Base-by-base conservation (phyloP, 2,888 invertebrate genomes). In the Neoaliturus tenellus region DNA sequence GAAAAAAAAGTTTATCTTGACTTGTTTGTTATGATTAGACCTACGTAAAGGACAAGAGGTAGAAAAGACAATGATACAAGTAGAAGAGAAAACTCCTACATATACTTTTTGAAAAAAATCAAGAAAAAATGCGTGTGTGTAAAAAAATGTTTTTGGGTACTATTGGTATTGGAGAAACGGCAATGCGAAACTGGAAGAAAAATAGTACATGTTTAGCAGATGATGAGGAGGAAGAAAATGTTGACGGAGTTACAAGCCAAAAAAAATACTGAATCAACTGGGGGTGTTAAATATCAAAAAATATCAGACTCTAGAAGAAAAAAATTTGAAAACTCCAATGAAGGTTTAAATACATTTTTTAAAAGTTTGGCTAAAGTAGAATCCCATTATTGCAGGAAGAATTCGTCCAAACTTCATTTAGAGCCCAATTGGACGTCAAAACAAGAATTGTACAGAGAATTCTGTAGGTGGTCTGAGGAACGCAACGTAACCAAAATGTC, bases 371-470 rank as follows among this genome's bases (percentile, higher is more conserved):
- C 84, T 20, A 84, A 82, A 58, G 31, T 82, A 23, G 80, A 67
- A 20, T 84, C 75, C 1, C 84, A 84, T 67, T 84, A 84, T 33
- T 84, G 84, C 48, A 31, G 82, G 28, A 82, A 62, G 33, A 39
- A n/a, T 23, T 55, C 84, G 0, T n/a, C 41, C 0, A 84, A 84
- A 48, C 44, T 67, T n/a, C 75, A 82, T 25, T 23, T 84, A 8
- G 81, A 84, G 41, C 73, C n/a, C 17, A 81, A 55, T 35, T 39
- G 44, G 25, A 23, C 55, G 3, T 84, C 84, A 5, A 81, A 31
- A 31, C 28, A 33, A n/a, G 48, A 84, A 51, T 33, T 84, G 20
- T 73, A 84, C 41, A 28, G 28, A 12, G 14, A 71, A 17, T 58
- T 82, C 48, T 33, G 41, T 51, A 20, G 71, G 33, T 80, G 83